Percentiles rank a stretch among this genome's conserved stretches.
These are phyloP conservation scores for Enchytraeus crypticus DNA, from an alignment of 2,888 invertebrate genomes.

Conservation along the genomic window DNA sequence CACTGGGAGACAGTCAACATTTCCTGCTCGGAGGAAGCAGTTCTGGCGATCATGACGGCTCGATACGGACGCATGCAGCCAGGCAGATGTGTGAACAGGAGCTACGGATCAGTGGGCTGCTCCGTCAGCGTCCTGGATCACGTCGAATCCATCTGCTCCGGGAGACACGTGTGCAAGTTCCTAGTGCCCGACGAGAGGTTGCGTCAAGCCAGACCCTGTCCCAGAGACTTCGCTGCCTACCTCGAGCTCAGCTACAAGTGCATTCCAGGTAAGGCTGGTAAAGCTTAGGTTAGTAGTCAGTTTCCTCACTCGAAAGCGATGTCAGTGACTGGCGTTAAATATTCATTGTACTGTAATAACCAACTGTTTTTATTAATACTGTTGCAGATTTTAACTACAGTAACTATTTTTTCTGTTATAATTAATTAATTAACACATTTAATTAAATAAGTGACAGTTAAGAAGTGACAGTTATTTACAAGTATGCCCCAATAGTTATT, in stretches of 20 bases:
- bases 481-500: too few species aligned
- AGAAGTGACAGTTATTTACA: too few species aligned
- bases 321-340: neutral
- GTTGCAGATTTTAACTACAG: too few species aligned
- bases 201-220: slow-evolving; percentile 20
- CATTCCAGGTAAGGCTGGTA: slow-evolving; percentile 24
- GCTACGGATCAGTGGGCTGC: slow-evolving; percentile 26
- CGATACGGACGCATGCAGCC: slow-evolving; percentile 25
- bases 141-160: slow-evolving; percentile 22
- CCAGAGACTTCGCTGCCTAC: slow-evolving; percentile 25
- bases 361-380: too few species aligned
- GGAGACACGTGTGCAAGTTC: slow-evolving; percentile 18
- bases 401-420: too few species aligned
- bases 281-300: too few species aligned
- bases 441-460: too few species aligned
- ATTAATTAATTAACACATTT: too few species aligned
- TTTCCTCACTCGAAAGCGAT: too few species aligned
- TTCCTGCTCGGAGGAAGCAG: slow-evolving; percentile 14
- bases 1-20: slow-evolving; percentile 20
- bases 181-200: slow-evolving; percentile 22
- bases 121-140: slow-evolving; percentile 19
- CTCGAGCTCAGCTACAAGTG: slow-evolving; percentile 23
- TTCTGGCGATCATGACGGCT: slow-evolving; percentile 22
- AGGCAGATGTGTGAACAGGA: slow-evolving; percentile 21
- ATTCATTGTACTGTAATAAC: too few species aligned